Percentiles rank a stretch among this genome's conserved stretches.
Evolutionary conservation across 2,797 vertebrate species (phyloP).

Genomic region (Falco peregrinus): DNA sequence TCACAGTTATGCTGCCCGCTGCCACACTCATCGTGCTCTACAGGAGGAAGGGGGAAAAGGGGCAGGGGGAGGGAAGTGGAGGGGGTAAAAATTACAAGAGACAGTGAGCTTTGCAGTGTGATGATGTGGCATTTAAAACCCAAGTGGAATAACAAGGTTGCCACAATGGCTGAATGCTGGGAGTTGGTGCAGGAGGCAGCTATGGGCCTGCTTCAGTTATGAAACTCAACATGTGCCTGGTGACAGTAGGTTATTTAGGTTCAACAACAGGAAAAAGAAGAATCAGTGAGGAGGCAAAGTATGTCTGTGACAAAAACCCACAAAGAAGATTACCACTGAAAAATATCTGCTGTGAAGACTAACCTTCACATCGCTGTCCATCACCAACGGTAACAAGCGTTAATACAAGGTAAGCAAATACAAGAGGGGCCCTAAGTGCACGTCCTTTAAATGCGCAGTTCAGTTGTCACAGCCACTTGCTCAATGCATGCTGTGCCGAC

Average conservation of each 20-base stretch:
- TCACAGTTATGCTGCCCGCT: slow-evolving; percentile 83
- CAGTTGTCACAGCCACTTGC: neutral
- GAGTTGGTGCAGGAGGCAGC: neutral
- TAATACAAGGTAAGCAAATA: neutral
- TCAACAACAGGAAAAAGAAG: neutral
- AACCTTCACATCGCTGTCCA: neutral
- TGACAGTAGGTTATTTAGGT: neutral
- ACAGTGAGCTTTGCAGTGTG: neutral
- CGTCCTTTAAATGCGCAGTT: neutral
- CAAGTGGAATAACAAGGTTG: neutral
- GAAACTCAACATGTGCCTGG: neutral
- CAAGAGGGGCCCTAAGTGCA: neutral
- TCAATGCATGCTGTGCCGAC: neutral
- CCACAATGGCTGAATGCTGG: neutral
- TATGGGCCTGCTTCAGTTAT: neutral
- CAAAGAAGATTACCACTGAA: neutral
- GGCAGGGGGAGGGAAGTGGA: neutral
- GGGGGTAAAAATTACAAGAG: neutral
- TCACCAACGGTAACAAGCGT: neutral
- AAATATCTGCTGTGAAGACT: neutral
- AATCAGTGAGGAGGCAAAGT: neutral
- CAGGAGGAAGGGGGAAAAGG: accelerated
- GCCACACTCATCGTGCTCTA: slow-evolving; percentile 91
- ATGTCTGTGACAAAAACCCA: neutral
- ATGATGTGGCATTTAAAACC: neutral